Evolutionary conservation across 1,140 invertebrate genomes (phyloP).

Genomic region (Drosophila nasuta): DNA sequence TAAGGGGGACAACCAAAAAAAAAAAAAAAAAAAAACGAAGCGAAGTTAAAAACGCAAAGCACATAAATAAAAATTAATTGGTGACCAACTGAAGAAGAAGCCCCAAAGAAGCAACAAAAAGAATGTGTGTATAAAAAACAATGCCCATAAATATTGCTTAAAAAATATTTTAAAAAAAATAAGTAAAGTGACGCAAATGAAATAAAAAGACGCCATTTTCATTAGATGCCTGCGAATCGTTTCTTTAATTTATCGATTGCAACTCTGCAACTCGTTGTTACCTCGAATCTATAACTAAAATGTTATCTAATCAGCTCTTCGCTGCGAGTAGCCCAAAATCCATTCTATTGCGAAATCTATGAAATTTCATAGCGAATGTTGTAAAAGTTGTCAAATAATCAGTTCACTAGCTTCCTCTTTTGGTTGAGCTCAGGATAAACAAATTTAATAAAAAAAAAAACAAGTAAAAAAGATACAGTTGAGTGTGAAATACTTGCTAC

Average conservation of each 20-base stretch:
- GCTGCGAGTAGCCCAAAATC: too few species aligned
- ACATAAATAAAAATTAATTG: conserved; percentile 74
- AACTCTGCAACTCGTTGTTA: conserved; percentile 15
- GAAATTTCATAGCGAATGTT: too few species aligned
- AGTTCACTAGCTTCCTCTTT: too few species aligned
- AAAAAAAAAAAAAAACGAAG: conserved; percentile 22
- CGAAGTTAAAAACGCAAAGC: conserved; percentile 40
- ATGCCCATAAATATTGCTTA: conserved; percentile 75
- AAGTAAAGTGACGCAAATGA: conserved; percentile 49
- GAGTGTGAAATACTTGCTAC: too few species aligned
- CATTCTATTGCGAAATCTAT: too few species aligned
- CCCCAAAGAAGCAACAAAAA: conserved; percentile 21
- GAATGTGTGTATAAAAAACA: conserved; percentile 10
- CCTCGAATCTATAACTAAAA: not conserved
- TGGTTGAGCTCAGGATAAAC: too few species aligned
- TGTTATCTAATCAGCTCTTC: too few species aligned
- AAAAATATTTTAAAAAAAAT: conserved; percentile 60
- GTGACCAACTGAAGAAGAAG: conserved; percentile 43
- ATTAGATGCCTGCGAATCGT: not conserved
- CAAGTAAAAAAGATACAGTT: too few species aligned
- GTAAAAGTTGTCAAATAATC: too few species aligned
- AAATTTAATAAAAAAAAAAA: too few species aligned
- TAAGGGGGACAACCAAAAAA: conserved; percentile 51
- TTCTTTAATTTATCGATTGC: not conserved
- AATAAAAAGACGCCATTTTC: conserved; percentile 10